phyloP scores from a whole-genome alignment of 2,113 vertebrate genomes.

The Gadus macrocephalus region DNA sequence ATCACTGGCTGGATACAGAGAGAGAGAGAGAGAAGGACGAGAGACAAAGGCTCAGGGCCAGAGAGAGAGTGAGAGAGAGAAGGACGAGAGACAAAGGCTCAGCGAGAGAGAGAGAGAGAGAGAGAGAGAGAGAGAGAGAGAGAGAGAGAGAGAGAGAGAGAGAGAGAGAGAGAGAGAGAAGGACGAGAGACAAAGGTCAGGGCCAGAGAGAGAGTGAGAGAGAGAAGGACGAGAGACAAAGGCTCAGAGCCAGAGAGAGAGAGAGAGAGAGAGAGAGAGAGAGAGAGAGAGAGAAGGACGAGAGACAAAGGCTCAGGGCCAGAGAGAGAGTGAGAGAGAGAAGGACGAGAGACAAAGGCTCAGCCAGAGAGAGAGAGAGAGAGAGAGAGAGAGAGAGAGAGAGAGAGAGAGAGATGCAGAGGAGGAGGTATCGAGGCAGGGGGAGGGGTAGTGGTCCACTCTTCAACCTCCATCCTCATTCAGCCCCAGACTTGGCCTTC shows the following conservation, averaged over 20 bases:
- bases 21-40: too few species aligned
- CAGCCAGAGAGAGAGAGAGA: conserved; percentile 5
- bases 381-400: conserved; percentile 5
- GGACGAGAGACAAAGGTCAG: too few species aligned
- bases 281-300: too few species aligned
- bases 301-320: too few species aligned
- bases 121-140: conserved; percentile 3
- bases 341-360: background rate
- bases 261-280: too few species aligned
- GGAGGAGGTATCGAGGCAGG: conserved; percentile 18
- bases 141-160: background rate
- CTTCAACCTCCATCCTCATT: background rate
- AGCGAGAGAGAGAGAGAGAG: conserved; percentile 9
- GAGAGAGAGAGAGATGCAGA: background rate
- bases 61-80: too few species aligned
- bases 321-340: too few species aligned
- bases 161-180: too few species aligned
- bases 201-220: too few species aligned
- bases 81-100: background rate
- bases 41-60: too few species aligned
- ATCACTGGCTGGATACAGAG: too few species aligned
- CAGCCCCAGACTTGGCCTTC: background rate
- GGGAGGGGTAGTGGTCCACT: too few species aligned
- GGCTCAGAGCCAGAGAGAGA: conserved; percentile 6
- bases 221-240: background rate